phyloP scores from a whole-genome alignment of 2,888 invertebrate genomes.

The Acrocera orbiculus region DNA sequence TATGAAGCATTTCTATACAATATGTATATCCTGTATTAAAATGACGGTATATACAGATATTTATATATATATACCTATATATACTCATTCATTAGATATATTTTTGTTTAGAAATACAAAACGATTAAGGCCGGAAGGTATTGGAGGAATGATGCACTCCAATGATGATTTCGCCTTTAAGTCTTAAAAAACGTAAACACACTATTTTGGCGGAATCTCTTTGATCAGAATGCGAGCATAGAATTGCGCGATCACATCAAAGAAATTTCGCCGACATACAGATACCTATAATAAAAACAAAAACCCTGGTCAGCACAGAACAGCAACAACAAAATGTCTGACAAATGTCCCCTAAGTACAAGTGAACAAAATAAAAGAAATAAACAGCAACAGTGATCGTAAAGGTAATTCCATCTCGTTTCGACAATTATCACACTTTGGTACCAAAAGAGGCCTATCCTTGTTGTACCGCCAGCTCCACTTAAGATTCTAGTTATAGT shows the following conservation, averaged over 20 bases:
- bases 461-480: no score
- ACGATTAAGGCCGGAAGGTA: no score
- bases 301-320: constrained; percentile 1
- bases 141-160: constrained; percentile 3
- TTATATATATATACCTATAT: no score
- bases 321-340: constrained; percentile 10
- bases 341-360: constrained; percentile 11
- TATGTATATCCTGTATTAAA: no score
- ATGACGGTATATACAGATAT: no score
- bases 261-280: constrained; percentile 25
- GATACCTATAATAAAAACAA: constrained; percentile 13
- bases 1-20: no score
- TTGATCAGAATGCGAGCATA: constrained; percentile 34
- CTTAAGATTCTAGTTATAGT: no score
- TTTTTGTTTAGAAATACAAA: no score
- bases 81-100: no score
- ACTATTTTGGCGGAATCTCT: constrained; percentile 32
- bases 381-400: no score
- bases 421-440: constrained; percentile 5
- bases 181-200: constrained; percentile 18
- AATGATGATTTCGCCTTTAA: constrained; percentile 16
- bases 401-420: constrained; percentile 5
- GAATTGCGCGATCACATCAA: constrained; percentile 32
- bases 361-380: constrained; percentile 4
- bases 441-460: no score